Conservation (phyloP, 2,888 invertebrate species). For the Metacarcinus magister region DNA sequence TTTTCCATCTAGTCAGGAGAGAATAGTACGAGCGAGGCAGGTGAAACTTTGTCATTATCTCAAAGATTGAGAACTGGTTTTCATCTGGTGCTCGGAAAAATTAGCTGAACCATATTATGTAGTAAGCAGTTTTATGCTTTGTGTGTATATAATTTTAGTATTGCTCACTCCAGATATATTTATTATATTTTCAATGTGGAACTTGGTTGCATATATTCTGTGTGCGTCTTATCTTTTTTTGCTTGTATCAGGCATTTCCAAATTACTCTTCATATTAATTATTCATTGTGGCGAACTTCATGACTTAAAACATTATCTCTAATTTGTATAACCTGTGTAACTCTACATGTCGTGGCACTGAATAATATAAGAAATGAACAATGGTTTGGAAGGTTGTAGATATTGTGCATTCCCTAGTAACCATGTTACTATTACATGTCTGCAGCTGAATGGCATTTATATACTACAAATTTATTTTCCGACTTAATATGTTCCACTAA, state of each 20-base stretch:
- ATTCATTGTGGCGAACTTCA: constrained; percentile 29
- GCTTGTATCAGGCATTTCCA: constrained; percentile 75
- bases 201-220: constrained; percentile 77
- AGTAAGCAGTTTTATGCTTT: constrained; percentile 28
- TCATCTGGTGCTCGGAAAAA: not conserved
- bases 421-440: constrained; percentile 50
- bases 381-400: constrained; percentile 20
- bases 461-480: not conserved
- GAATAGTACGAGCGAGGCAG: not conserved
- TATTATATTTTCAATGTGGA: constrained; percentile 65
- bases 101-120: not conserved
- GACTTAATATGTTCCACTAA: not conserved
- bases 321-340: not conserved
- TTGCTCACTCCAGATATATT: not conserved
- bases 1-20: not conserved
- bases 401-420: not conserved
- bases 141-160: not conserved
- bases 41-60: not conserved
- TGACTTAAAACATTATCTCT: not conserved
- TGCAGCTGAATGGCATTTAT: not conserved
- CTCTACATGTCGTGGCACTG: not conserved
- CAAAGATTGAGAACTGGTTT: not conserved
- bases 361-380: not conserved
- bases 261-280: constrained; percentile 16
- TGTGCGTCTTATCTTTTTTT: constrained; percentile 74